These are phyloP conservation scores for Manis crassicaudata DNA, from an alignment of 2,797 vertebrate species.

Conservation along the genomic window DNA sequence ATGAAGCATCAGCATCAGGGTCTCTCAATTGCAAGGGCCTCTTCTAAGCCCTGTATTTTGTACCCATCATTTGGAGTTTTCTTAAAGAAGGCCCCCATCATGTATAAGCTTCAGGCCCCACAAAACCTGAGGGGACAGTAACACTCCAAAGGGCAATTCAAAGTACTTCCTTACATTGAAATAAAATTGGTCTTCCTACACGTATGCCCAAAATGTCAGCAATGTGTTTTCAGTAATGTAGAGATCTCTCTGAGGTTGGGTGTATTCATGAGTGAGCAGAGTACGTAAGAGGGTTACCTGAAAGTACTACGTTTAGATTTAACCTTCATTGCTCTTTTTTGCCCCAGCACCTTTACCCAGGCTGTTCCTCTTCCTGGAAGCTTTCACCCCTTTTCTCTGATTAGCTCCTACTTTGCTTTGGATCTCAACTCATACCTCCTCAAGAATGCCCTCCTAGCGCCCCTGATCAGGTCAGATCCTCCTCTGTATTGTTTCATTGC, in stretches of 20 bases:
- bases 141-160: neutral
- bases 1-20: neutral
- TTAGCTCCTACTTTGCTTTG: neutral
- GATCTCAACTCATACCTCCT: neutral
- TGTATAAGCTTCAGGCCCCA: neutral
- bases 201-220: neutral
- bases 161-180: neutral
- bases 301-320: neutral
- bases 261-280: neutral
- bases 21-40: neutral
- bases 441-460: neutral
- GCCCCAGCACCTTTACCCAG: neutral
- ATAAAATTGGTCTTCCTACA: neutral
- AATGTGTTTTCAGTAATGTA: neutral
- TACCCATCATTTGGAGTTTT: neutral
- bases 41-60: neutral
- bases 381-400: neutral
- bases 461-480: neutral
- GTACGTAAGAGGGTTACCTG: neutral
- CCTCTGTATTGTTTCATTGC: fast-evolving
- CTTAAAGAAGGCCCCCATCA: neutral
- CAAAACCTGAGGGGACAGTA: neutral
- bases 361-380: neutral
- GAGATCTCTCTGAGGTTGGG: neutral
- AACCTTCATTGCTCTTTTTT: neutral